Evolutionary conservation across 2,113 vertebrate species (phyloP).

Genomic region (Dromaius novaehollandiae): DNA sequence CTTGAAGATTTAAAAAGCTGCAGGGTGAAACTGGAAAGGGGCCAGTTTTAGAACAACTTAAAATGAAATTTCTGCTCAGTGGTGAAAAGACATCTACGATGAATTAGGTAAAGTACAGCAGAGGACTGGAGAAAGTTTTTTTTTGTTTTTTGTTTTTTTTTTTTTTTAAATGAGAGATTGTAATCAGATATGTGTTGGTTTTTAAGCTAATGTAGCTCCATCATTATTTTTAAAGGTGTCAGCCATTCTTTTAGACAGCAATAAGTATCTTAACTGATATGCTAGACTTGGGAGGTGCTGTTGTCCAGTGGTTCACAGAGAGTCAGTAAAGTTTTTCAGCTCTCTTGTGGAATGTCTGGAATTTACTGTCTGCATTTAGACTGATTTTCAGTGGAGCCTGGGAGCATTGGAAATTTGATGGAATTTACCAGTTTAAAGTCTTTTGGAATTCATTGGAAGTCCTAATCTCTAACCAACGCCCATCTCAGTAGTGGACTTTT

Average conservation of each 20-base stretch:
- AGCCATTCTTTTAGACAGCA: not conserved
- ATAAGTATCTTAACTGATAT: not conserved
- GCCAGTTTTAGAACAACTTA: not conserved
- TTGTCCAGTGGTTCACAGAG: not conserved
- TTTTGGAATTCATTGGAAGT: not conserved
- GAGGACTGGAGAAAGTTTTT: not conserved
- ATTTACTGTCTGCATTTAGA: not conserved
- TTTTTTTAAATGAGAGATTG: not conserved
- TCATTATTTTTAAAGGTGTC: not conserved
- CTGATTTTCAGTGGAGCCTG: not conserved
- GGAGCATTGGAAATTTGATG: not conserved
- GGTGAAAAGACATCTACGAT: not conserved
- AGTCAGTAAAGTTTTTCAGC: not conserved
- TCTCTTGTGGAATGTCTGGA: not conserved
- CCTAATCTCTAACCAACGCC: not conserved
- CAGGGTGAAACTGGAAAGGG: not conserved
- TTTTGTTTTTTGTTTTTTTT: not conserved
- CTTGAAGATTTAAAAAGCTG: not conserved
- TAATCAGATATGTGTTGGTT: not conserved
- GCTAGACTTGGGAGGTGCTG: not conserved
- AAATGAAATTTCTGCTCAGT: not conserved
- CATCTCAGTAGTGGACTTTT: not conserved
- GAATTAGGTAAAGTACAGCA: not conserved
- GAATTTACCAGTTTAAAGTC: not conserved
- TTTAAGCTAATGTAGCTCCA: not conserved